Evolutionary conservation across 2,113 vertebrate genomes (phyloP), one percentile per base, ranked within the genome.

Genomic region (Erpornis zantholeuca): DNA sequence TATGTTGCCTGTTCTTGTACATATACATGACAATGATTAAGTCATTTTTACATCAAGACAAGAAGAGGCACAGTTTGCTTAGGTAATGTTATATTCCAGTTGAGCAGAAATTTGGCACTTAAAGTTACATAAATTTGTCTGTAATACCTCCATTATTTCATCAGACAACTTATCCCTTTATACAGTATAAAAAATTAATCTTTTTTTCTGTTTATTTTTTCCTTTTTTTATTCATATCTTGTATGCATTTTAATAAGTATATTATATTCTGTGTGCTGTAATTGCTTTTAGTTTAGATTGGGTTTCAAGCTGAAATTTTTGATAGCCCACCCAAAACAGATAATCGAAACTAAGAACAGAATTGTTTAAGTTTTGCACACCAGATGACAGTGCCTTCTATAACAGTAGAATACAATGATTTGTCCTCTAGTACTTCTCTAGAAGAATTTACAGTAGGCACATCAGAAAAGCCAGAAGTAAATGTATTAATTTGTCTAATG

Each of bases 391-490:
- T 44, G 81, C 27, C 7, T 50, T 68, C 68, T 76, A 4, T 35
- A 75, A 72, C 12, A 76, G 11, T 70, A 60, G 14, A 54, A 72
- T 5, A 49, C 9, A 61, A 56, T 31, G 3, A 44, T 49, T 72
- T 92, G 3, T 69, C 16, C 11, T 76, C 22, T 64, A n/a, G 17
- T 45, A 35, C 6, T 42, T 54, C 11, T 56, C 4, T 64, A n/a
- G n/a, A 80, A 68, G 17, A 79, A 47, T 22, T 5, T 47, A 14
- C 25, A 47, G 12, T 27, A 40, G 8, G 7, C 42, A 82, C 21
- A 91, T 88, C 76, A 91, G 73, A 96, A 96, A 95, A 97, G 31
- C 24, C 53, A 47, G 25, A 66, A 71, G 23, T 81, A 77, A 77
- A 23, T 77, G 5, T 8, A 24, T 38, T 35, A 19, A 12, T 69